These are phyloP conservation scores for Noctua comes DNA, from an alignment of 2,888 invertebrate genomes.

Conservation along the genomic window DNA sequence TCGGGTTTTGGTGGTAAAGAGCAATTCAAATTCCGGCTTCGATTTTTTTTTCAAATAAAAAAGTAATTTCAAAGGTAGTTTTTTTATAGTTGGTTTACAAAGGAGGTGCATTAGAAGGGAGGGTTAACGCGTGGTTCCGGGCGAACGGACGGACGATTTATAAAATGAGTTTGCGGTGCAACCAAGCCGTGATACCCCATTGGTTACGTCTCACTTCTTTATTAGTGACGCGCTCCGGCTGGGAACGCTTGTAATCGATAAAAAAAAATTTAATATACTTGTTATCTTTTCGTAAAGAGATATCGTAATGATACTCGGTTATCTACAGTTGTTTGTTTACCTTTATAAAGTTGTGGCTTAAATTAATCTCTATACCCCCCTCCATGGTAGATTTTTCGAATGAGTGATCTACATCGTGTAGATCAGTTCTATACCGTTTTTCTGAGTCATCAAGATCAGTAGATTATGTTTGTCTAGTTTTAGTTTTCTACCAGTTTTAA, in stretches of 20 bases:
- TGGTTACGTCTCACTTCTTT: conserved; percentile 90
- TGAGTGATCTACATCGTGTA: too few relatives aligned
- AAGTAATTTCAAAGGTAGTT: conserved; percentile 45
- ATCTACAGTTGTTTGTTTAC: conserved; percentile 3
- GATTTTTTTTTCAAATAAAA: conserved; percentile 37
- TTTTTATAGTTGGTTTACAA: conserved; percentile 72
- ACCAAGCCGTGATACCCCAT: conserved; percentile 89
- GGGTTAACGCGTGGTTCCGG: conserved; percentile 88
- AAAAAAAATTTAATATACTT: conserved; percentile 18
- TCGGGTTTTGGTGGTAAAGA: background rate
- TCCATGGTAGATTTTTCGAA: background rate
- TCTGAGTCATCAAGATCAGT: background rate
- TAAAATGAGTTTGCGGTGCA: conserved; percentile 90
- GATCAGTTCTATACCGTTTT: background rate
- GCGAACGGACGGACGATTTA: conserved; percentile 87
- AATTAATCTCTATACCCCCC: background rate
- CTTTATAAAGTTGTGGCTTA: background rate
- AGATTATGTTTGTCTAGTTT: background rate
- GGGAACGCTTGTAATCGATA: conserved; percentile 61
- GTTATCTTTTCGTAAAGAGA: conserved; percentile 12
- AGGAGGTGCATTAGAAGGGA: conserved; percentile 82
- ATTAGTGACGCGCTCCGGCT: conserved; percentile 73
- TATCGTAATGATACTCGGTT: conserved; percentile 15
- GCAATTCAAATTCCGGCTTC: background rate
- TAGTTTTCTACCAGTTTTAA: background rate